A percentile compares a stretch with the other conserved stretches of the same genome.
Conservation (phyloP, 2,113 vertebrate species). For the Passerina amoena region DNA sequence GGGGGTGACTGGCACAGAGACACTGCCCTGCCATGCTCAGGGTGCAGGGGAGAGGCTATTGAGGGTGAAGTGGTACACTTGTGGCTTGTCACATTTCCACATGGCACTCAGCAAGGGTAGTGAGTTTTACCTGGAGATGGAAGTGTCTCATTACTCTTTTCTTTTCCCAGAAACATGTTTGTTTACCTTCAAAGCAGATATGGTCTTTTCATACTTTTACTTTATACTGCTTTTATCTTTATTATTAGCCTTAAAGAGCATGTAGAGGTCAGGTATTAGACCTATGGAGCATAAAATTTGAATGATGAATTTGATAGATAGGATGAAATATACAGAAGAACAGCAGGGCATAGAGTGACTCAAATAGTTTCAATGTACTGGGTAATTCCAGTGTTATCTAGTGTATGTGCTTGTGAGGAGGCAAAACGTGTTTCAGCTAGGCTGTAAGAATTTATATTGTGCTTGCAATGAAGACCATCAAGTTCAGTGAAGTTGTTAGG, state of each 20-base stretch:
- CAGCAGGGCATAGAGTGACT: neutral
- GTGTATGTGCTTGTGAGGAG: neutral
- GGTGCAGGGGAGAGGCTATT: neutral
- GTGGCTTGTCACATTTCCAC: neutral
- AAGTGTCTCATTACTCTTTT: neutral
- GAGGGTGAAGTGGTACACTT: neutral
- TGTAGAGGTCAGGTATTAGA: neutral
- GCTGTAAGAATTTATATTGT: neutral
- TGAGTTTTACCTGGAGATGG: neutral
- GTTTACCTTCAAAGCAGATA: neutral
- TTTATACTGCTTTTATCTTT: neutral
- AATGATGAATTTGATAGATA: neutral
- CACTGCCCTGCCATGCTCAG: neutral
- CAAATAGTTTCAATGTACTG: neutral
- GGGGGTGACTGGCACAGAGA: neutral
- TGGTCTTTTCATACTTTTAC: neutral
- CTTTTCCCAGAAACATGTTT: neutral
- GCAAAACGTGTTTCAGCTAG: neutral
- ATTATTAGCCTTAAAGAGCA: neutral
- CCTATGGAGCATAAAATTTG: neutral
- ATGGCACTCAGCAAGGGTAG: accelerated
- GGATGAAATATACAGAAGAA: neutral
- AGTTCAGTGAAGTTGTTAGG: neutral
- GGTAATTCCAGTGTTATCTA: neutral
- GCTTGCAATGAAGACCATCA: neutral